A percentile compares a stretch with the other conserved stretches of the same genome.
phyloP scores from a whole-genome alignment of 2,797 vertebrate species.

The Siniperca undulata region DNA sequence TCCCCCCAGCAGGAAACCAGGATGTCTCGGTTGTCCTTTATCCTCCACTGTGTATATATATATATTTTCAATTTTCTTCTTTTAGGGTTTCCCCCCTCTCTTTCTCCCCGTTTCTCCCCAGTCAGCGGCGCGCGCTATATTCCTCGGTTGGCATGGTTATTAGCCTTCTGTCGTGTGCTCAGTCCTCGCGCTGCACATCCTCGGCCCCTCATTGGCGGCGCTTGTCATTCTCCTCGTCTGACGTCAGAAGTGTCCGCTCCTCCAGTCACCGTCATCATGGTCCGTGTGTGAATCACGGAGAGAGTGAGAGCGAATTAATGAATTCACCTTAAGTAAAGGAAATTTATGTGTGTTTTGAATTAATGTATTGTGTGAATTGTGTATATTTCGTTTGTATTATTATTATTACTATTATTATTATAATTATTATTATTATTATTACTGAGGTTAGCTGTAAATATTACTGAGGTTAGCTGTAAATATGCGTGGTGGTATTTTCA shows the following conservation, averaged over 20 bases:
- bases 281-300: conserved; percentile 75
- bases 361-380: no score
- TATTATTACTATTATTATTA: not conserved
- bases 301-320: conserved; percentile 28
- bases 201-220: conserved; percentile 87
- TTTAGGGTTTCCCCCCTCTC: conserved; percentile 39
- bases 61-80: not conserved
- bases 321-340: conserved; percentile 15
- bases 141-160: conserved; percentile 86
- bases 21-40: not conserved
- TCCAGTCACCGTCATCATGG: conserved; percentile 86
- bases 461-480: not conserved
- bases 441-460: no score
- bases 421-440: not conserved
- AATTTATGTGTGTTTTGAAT: not conserved
- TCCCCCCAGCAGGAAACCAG: conserved; percentile 43
- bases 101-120: conserved; percentile 27
- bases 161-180: conserved; percentile 79
- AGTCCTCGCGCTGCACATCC: conserved; percentile 85
- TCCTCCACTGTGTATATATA: conserved; percentile 35
- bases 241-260: conserved; percentile 93
- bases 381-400: not conserved
- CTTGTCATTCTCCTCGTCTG: conserved; percentile 89
- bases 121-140: conserved; percentile 73
- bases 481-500: not conserved